A percentile compares a stretch with the other conserved stretches of the same genome.
phyloP scores from a whole-genome alignment of 2,113 vertebrate species.

The Lanius ludovicianus region DNA sequence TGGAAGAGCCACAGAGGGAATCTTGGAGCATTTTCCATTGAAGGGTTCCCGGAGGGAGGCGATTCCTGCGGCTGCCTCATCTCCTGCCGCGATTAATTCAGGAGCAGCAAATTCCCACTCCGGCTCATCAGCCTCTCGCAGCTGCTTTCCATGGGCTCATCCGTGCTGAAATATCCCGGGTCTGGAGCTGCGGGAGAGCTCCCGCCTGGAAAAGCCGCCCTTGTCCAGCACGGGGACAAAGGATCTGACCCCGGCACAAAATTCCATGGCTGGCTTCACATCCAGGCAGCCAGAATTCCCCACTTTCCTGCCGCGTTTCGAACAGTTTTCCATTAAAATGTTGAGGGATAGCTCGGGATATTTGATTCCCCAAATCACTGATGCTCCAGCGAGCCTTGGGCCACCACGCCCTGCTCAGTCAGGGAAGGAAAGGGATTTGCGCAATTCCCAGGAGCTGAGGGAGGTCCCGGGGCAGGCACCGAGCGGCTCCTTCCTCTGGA shows the following conservation, averaged over 20 bases:
- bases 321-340: not conserved
- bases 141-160: not conserved
- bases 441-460: not conserved
- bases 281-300: not conserved
- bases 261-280: not conserved
- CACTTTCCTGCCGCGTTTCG: accelerated
- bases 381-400: not conserved
- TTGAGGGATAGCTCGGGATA: not conserved
- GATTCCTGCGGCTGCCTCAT: not conserved
- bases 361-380: not conserved
- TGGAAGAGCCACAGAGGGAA: not conserved
- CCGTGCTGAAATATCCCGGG: not conserved
- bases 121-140: not conserved
- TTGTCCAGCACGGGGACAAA: not conserved
- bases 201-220: not conserved
- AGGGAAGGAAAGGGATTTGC: not conserved
- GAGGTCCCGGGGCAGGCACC: accelerated
- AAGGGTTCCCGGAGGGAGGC: not conserved
- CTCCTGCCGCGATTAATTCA: not conserved
- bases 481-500: not conserved
- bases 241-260: not conserved
- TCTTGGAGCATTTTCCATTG: not conserved
- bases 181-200: not conserved
- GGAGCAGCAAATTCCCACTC: not conserved
- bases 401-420: not conserved